phyloP scores from a whole-genome alignment of 2,888 invertebrate genomes.

The Chrysolina haemoptera region DNA sequence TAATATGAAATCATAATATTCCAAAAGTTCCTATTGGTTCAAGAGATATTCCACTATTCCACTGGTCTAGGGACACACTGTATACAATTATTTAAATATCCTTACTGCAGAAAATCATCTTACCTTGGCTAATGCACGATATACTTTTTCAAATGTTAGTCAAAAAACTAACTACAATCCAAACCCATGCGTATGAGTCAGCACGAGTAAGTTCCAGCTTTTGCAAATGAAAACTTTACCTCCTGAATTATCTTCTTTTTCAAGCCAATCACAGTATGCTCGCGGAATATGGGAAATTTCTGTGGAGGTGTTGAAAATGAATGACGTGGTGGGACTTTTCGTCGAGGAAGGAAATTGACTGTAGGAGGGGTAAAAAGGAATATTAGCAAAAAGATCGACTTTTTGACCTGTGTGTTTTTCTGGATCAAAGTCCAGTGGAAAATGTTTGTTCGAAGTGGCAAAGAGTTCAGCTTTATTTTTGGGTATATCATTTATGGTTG shows the following conservation, averaged over 20 bases:
- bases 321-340: constrained; percentile 51
- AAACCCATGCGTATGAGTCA: constrained; percentile 67
- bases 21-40: no score
- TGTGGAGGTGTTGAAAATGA: constrained; percentile 52
- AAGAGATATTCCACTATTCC: no score
- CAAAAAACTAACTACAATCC: constrained; percentile 61
- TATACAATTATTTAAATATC: constrained; percentile 62
- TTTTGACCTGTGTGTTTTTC: constrained; percentile 36
- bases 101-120: constrained; percentile 64
- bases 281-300: constrained; percentile 59
- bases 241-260: constrained; percentile 61
- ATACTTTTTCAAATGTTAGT: constrained; percentile 52
- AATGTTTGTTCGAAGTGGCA: constrained; percentile 61
- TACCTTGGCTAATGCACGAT: constrained; percentile 57
- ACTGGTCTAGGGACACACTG: no score
- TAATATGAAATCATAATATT: no score
- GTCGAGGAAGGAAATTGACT: constrained; percentile 47
- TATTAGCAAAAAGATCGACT: constrained; percentile 65
- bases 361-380: constrained; percentile 66
- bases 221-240: constrained; percentile 62
- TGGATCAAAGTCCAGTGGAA: constrained; percentile 63
- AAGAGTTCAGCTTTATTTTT: constrained; percentile 61
- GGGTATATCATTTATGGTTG: constrained; percentile 55
- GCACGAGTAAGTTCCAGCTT: constrained; percentile 41
- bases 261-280: constrained; percentile 69